Base-by-base conservation (phyloP, 2,888 invertebrate species). In the Agrotis segetum region DNA sequence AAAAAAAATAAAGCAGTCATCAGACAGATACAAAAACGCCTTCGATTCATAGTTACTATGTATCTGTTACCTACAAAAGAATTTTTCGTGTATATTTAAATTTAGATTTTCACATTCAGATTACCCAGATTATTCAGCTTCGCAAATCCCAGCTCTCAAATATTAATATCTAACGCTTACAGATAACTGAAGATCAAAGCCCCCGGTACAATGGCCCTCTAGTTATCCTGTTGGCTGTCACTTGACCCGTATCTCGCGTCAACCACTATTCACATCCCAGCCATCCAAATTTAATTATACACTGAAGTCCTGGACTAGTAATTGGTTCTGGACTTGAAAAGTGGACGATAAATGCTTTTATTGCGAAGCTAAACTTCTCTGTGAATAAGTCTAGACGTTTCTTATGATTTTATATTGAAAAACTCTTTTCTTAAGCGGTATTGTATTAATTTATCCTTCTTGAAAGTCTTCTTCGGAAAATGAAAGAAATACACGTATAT, bases 181-280 rank as follows among this genome's bases (percentile, higher is more conserved):
- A 64, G 69, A 81, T 71, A 71, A 65, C 61, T 47, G 49, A 11
- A 19, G 65, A 68, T 79, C 83, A 83, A 83, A 79, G 80, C 59
- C 49, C 34, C 5, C 55, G 59, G 67, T 62, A 85, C 78, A 87
- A 83, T 85, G 72, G 74, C 19, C 64, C 61, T 66, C 44, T 58
- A 67, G 73, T 71, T 75, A 79, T 81, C 79, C 81, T 59, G 60
- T 62, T 77, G 72, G 46, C 74, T 67, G 86, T 85, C 84, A 84
- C 72, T 80, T 71, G 46, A 74, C 86, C 86, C 86, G 83, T 80
- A 86, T 86, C 74, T 64, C 63, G 67, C 69, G 74, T 83, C 56
- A 67, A 53, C 67, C 34, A 62, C 63, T 67, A 72, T 71, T 69
- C 67, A 71, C 66, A 77, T 64, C 53, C 58, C 13, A 21, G 50